Conservation (phyloP, 2,888 invertebrate species). For the Beris chalybata region DNA sequence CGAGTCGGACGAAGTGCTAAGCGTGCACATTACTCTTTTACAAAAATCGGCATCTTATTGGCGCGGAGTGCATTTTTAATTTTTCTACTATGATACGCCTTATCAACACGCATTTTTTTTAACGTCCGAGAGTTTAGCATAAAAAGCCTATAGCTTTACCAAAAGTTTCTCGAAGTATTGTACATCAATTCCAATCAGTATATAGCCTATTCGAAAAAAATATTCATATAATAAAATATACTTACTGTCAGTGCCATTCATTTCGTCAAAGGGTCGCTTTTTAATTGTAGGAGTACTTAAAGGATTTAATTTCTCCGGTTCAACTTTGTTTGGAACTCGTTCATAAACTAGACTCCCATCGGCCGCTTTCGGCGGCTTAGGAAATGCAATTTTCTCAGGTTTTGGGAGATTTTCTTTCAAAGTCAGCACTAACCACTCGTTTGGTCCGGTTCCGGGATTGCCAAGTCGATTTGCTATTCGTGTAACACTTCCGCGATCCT, state of each 20-base stretch:
- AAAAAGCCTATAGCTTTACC: no score
- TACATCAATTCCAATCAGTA: no score
- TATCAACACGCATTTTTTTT: no score
- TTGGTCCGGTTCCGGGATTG: conserved; percentile 62
- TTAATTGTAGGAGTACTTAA: conserved; percentile 61
- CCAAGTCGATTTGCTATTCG: conserved; percentile 72
- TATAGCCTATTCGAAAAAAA: not conserved
- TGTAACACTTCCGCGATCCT: conserved; percentile 68
- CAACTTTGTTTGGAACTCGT: conserved; percentile 77
- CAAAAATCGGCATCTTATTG: no score
- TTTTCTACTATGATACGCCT: no score
- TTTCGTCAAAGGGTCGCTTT: conserved; percentile 84
- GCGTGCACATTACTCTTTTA: no score
- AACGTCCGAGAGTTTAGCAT: no score
- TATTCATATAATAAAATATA: conserved; percentile 44
- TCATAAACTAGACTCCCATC: conserved; percentile 88
- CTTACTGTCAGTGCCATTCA: conserved; percentile 87
- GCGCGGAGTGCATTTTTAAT: no score
- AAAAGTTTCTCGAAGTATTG: no score
- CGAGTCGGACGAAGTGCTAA: no score
- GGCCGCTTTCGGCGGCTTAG: conserved; percentile 86
- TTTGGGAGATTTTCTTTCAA: conserved; percentile 69
- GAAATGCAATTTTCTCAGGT: conserved; percentile 81
- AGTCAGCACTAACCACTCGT: conserved; percentile 58
- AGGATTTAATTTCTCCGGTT: conserved; percentile 52